These are phyloP conservation scores for Felis chaus DNA, from an alignment of 2,113 vertebrate genomes.

Conservation along the genomic window DNA sequence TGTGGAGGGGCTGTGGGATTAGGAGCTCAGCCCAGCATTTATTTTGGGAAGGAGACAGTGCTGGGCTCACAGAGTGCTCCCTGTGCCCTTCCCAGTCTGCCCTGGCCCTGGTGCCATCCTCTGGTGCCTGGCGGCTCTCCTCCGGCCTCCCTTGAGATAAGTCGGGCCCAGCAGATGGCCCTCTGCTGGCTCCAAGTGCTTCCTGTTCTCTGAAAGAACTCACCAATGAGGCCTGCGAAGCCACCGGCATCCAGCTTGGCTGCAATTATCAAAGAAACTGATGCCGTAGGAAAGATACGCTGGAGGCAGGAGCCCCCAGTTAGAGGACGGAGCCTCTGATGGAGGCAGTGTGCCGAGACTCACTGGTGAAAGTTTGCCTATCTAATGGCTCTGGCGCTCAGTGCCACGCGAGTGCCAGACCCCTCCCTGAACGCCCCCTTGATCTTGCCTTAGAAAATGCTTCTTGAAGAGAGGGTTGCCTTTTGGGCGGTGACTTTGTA, in stretches of 20 bases:
- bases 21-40: background rate
- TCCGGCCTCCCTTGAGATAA: constrained; percentile 81
- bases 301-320: constrained; percentile 60
- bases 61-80: background rate
- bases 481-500: background rate
- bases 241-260: constrained; percentile 87
- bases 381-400: background rate
- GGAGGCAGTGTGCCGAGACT: constrained; percentile 64
- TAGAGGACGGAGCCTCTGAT: constrained; percentile 59
- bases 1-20: background rate
- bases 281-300: constrained; percentile 84
- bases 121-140: constrained; percentile 54
- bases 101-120: accelerated
- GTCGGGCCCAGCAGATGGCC: constrained; percentile 85
- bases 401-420: constrained; percentile 5
- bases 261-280: constrained; percentile 87
- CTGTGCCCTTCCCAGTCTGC: constrained; percentile 15
- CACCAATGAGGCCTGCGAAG: constrained; percentile 82
- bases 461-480: background rate
- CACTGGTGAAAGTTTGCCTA: background rate
- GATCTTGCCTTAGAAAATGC: constrained; percentile 12
- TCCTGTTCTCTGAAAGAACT: constrained; percentile 90
- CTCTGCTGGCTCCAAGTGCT: constrained; percentile 85
- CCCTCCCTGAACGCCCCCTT: constrained; percentile 18
- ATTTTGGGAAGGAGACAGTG: constrained; percentile 28